Evolutionary conservation across 1,140 invertebrate genomes (phyloP).

Genomic region (Drosophila triauraria): DNA sequence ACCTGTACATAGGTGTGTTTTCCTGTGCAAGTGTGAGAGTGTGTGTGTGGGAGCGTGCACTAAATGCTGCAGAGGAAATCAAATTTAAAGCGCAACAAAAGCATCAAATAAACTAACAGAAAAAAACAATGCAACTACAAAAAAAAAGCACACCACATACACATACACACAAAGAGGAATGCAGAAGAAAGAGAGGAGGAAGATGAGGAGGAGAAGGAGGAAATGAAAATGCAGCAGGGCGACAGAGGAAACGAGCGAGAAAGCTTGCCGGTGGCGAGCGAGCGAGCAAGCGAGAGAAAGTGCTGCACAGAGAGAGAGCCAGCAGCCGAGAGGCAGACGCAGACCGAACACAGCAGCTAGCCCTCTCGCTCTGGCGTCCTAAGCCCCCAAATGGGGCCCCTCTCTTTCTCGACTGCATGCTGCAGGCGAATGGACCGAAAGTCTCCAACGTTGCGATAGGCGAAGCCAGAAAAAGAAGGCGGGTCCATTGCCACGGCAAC

Average conservation of each 20-base stretch:
- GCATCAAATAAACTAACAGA: conserved; percentile 42
- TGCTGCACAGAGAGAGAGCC: conserved; percentile 21
- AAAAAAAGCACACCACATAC: conserved; percentile 17
- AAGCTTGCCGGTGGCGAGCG: conserved; percentile 4
- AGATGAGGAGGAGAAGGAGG: conserved; percentile 1
- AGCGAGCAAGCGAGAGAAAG: conserved; percentile 1
- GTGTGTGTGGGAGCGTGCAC: conserved; percentile 21
- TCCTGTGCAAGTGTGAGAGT: not conserved
- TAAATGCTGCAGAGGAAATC: conserved; percentile 70
- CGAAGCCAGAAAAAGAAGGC: conserved; percentile 76
- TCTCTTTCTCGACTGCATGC: conserved; percentile 55
- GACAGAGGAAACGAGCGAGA: conserved; percentile 15
- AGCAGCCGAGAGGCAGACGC: conserved; percentile 20
- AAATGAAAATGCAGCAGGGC: conserved; percentile 22
- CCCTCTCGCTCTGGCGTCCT: conserved; percentile 23
- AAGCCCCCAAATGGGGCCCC: not conserved
- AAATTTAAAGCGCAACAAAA: conserved; percentile 69
- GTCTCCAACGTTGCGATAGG: conserved; percentile 69
- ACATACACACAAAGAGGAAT: conserved; percentile 6
- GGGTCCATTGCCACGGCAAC: conserved; percentile 79
- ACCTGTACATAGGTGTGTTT: conserved; percentile 16
- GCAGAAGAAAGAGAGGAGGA: not conserved
- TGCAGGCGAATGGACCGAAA: conserved; percentile 47
- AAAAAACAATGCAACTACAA: conserved; percentile 30
- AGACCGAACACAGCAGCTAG: conserved; percentile 7